Evolutionary conservation across 2,888 invertebrate genomes (phyloP), one percentile per base, ranked within the genome.

Genomic region (Cosmopolites sordidus): DNA sequence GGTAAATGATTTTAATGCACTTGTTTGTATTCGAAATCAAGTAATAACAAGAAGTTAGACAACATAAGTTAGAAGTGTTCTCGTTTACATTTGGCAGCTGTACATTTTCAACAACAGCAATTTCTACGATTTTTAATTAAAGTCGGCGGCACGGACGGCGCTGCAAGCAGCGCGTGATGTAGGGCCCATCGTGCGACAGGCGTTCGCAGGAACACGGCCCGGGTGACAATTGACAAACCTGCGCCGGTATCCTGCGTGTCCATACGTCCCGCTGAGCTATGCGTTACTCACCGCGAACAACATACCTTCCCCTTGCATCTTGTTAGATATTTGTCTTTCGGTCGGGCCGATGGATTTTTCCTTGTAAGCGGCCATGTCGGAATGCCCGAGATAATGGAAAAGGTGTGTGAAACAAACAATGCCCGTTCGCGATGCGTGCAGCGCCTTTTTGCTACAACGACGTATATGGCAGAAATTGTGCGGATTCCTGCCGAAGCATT

Each of bases 191-290:
- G 60, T 55, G 50, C 59, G 69, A 69, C 70, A 69, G 68, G 66
- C 64, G 64, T 62, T 62, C 65, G 64, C 63, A 62, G 60, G 65
- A 64, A 71, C 69, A 70, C 65, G 65, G 64, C 61, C 65, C 66
- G 69, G 70, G 72, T 71, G 73, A 73, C 73, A 73, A 73, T 73
- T 71, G 73, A 73, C 73, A 73, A 72, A 73, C 69, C 66, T 68
- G 69, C 63, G 68, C 67, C 66, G 67, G 69, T 71, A 69, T 68
- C 68, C 68, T 64, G 69, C 69, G 66, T 69, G 69, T 70, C 64
- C 63, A 61, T 62, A 65, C 68, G 67, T 71, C 71, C 70, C 64
- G 69, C 71, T 70, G 72, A 71, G 71, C 67, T 70, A 72, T 72
- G 72, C 69, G 66, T 67, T 70, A 67, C 68, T 68, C 66, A 68